These are phyloP conservation scores for Pycnonotus jocosus DNA, from an alignment of 2,113 vertebrate species.

Conservation along the genomic window DNA sequence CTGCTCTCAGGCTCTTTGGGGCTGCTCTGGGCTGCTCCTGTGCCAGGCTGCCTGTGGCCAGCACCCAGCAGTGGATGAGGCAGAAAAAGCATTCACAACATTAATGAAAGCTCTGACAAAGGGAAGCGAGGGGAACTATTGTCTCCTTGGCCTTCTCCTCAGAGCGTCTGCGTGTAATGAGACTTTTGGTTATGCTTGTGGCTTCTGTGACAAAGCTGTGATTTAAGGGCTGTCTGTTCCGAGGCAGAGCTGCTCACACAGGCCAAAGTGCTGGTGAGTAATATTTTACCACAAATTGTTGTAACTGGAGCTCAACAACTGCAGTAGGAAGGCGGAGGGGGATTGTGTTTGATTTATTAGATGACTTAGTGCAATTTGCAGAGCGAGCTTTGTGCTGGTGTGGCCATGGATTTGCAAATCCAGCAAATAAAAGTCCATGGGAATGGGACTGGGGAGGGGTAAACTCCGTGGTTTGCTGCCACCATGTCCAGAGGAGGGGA, in stretches of 20 bases:
- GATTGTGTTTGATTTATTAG: background rate
- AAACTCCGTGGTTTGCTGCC: background rate
- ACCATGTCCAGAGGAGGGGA: background rate
- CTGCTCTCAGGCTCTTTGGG: background rate
- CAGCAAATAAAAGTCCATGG: background rate
- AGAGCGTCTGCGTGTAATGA: conserved; percentile 30
- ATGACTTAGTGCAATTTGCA: background rate
- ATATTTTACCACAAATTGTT: conserved; percentile 61
- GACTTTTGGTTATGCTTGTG: conserved; percentile 52
- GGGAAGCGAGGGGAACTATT: conserved; percentile 1
- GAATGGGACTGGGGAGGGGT: background rate
- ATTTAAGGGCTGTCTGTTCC: conserved; percentile 54
- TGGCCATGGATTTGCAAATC: background rate
- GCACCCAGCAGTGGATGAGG: background rate
- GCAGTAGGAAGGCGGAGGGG: background rate
- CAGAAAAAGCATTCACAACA: background rate
- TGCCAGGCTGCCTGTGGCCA: background rate
- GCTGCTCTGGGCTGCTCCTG: background rate
- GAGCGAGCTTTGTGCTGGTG: background rate
- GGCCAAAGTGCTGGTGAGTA: conserved; percentile 45
- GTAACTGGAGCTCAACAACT: conserved; percentile 50
- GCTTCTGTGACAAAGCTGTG: conserved; percentile 60
- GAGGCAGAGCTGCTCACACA: conserved; percentile 1
- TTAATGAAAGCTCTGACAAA: conserved; percentile 59
- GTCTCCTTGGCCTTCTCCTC: conserved; percentile 29